Conservation (phyloP, 2,113 vertebrate genomes). For the Poeciliopsis retropinna region DNA sequence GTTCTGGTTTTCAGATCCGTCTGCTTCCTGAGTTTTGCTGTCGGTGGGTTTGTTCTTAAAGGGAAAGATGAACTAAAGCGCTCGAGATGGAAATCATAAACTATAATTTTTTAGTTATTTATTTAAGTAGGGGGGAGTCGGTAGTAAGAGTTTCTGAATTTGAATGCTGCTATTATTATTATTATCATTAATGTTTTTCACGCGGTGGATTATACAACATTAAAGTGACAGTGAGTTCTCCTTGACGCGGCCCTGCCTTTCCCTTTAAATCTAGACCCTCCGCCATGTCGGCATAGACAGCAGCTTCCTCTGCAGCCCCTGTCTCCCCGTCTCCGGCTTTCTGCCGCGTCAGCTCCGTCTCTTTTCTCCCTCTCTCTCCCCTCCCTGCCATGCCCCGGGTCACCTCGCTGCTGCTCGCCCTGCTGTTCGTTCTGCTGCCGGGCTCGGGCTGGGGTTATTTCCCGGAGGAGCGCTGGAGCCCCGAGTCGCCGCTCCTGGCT, state of each 20-base stretch:
- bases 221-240: constrained; percentile 9
- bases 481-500: constrained; percentile 85
- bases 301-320: constrained; percentile 45
- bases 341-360: constrained; percentile 27
- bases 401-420: constrained; percentile 59
- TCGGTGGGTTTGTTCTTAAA: constrained; percentile 64
- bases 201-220: accelerated
- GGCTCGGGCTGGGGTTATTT: constrained; percentile 80
- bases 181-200: background rate
- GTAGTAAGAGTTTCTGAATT: no score
- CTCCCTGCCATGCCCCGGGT: constrained; percentile 70
- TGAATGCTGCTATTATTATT: no score
- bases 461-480: constrained; percentile 89
- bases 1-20: background rate
- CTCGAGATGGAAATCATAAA: background rate
- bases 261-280: constrained; percentile 62
- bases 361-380: constrained; percentile 5
- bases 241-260: constrained; percentile 8
- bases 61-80: constrained; percentile 36
- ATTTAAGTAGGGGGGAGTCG: accelerated
- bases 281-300: constrained; percentile 58
- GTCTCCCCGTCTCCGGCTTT: constrained; percentile 20
- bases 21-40: constrained; percentile 26
- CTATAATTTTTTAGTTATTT: accelerated
- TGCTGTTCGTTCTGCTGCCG: constrained; percentile 68